Evolutionary conservation across 1,140 invertebrate species (phyloP), one percentile per base, ranked within the genome.

Genomic region (Drosophila sucinea): DNA sequence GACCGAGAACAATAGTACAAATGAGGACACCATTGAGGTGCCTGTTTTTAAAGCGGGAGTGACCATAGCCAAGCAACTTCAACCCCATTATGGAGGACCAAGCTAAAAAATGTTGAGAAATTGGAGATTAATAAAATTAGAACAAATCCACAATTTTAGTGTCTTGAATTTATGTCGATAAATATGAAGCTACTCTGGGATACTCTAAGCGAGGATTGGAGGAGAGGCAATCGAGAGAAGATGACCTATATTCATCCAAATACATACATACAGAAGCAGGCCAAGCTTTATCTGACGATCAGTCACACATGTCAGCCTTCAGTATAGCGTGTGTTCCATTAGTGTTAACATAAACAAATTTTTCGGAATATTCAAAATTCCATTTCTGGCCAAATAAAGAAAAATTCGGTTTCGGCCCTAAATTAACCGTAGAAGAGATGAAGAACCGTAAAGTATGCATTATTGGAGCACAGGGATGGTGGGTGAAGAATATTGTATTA

Each of bases 391-490:
- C 35, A 44, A 61, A 29, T 23, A 61, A 27, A 51, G 1, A 40
- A 7, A 41, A 61, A 7, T 77, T 61, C 44, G 35, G 25, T 58
- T 77, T 77, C 68, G 67, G 58, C 47, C 17, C 60, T 64, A 60
- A 76, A 77, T 77, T 81, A 29, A 17, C 41, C 40, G 40, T 32
- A 29, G 7, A 35, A 35, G 51, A 29, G 17, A 84, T 84, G 81
- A 72, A 55, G 51, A 67, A 58, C 17, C 66, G 57, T 5, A 89
- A 89, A 68, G 74, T 89, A 44, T 89, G 84, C 74, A 89, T 89
- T 11, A 79, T 89, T 56, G 84, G 84, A 6, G 81, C 84, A 6
- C 80, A 89, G 55, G 44, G 66, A 66, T 89, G 84, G 84, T 87
- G 75, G 23, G 84, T 83, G 0, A 1, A 44, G 25, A 3, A 30